These are phyloP conservation scores for Salvelinus namaycush DNA, from an alignment of 2,113 vertebrate genomes.

Conservation along the genomic window DNA sequence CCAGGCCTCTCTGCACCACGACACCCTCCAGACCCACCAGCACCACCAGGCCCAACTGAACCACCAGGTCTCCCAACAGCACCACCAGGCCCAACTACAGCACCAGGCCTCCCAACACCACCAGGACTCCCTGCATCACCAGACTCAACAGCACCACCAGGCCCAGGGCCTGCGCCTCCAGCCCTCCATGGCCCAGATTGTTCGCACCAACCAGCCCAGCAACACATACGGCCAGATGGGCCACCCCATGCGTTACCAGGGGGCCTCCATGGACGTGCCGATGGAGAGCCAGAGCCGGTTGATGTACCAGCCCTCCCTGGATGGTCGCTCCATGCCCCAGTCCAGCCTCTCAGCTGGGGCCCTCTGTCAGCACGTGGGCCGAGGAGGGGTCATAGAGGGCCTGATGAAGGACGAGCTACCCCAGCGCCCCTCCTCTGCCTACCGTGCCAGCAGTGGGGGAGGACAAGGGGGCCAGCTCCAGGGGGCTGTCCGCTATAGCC, in stretches of 20 bases:
- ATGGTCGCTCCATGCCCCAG: slow-evolving; percentile 85
- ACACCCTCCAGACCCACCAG: slow-evolving; percentile 92
- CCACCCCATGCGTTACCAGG: slow-evolving; percentile 93
- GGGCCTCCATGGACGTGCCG: slow-evolving; percentile 81
- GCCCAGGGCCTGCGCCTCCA: slow-evolving; percentile 89
- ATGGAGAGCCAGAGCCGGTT: slow-evolving; percentile 86
- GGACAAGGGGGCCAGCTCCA: background rate
- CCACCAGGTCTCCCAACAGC: slow-evolving; percentile 87
- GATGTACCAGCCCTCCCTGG: slow-evolving; percentile 93
- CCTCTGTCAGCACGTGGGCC: slow-evolving; percentile 83
- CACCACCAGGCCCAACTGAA: slow-evolving; percentile 88
- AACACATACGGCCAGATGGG: slow-evolving; percentile 88
- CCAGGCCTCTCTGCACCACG: slow-evolving; percentile 80
- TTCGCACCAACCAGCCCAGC: slow-evolving; percentile 93
- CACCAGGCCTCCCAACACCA: slow-evolving; percentile 83
- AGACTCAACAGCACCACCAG: slow-evolving; percentile 65
- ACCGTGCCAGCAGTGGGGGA: slow-evolving; percentile 79
- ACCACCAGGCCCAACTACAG: slow-evolving; percentile 86
- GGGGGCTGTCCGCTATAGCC: slow-evolving; percentile 85
- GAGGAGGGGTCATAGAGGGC: slow-evolving; percentile 76
- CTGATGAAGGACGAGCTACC: slow-evolving; percentile 93
- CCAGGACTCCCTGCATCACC: no score
- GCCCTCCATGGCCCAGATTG: slow-evolving; percentile 96
- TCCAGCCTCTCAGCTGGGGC: slow-evolving; percentile 91
- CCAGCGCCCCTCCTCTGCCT: slow-evolving; percentile 94